Conservation (phyloP, 1,140 invertebrate species). For the Heliothis subflexa region DNA sequence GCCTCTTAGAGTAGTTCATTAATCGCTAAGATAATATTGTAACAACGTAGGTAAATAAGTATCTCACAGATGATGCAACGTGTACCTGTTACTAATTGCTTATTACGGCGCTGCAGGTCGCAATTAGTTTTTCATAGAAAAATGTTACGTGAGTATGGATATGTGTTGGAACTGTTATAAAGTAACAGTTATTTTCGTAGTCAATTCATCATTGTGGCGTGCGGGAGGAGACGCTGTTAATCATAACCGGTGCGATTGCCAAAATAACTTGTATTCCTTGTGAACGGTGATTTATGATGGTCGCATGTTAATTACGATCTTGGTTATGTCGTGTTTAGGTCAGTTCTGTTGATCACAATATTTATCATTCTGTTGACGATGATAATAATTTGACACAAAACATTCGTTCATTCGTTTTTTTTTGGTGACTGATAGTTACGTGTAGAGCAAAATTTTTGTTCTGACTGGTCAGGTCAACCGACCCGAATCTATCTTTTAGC, state of each 20-base stretch:
- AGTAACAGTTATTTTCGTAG: conserved; percentile 77
- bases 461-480: not conserved
- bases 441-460: not conserved
- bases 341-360: conserved; percentile 65
- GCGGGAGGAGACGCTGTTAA: conserved; percentile 73
- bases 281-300: conserved; percentile 75
- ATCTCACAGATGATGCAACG: not conserved
- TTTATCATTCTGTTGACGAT: conserved; percentile 44
- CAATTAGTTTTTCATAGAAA: not conserved
- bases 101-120: not conserved
- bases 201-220: conserved; percentile 75
- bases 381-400: not conserved
- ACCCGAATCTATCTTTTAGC: no score
- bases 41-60: not conserved
- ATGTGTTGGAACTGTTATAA: conserved; percentile 64
- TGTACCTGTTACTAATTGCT: not conserved
- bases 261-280: conserved; percentile 79
- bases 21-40: not conserved
- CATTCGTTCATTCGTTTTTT: no score
- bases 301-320: conserved; percentile 72
- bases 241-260: conserved; percentile 79
- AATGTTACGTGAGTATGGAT: conserved; percentile 11
- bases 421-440: not conserved
- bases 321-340: conserved; percentile 59
- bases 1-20: not conserved